Base-by-base conservation (phyloP, 2,113 vertebrate species). In the Microcebus lehilahytsara region DNA sequence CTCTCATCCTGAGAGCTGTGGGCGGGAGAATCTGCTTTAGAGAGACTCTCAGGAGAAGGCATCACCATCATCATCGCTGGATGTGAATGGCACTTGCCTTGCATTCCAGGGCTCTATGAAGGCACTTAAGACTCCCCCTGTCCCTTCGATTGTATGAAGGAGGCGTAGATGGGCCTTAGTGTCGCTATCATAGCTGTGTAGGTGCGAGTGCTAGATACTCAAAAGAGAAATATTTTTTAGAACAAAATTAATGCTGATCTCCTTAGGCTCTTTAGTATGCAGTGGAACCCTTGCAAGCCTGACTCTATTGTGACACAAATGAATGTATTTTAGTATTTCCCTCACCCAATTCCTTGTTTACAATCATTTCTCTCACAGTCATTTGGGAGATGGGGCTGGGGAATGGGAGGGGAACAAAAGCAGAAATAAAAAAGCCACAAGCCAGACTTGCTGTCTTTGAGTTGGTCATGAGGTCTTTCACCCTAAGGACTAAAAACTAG, bases 401-500 rank as follows among this genome's bases (percentile, higher is more conserved):
- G 62, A 30, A 10, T 64, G 20, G 19, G 51, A 14, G 4, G 2
- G 27, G 0, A 75, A 40, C 62, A 85, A 91, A 95, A 91, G 25
- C 16, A 9, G 95, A 81, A 75, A 56, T 58, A 32, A 30, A 83
- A 64, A 85, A 81, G 14, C 87, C 79, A 32, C 71, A 34, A 14
- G 53, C 56, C 80, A 72, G 89, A 93, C 51, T 86, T 19, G 17
- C 79, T 79, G 23, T 89, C 71, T 96, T 91, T 84, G 86, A 93
- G 42, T 80, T 58, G 75, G 81, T 86, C 91, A 19, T 20, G 83
- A 95, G 56, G 32, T 69, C 88, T 85, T 49, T 95, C 17, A 56
- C 80, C 25, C 40, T 25, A 62, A 95, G 81, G 72, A 92, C 49
- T 66, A 53, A 75, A 96, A 95, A 92, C 74, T 80, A 62, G 89